These are phyloP conservation scores for Drosophila anomelani DNA, from an alignment of 2,888 invertebrate genomes.

Conservation along the genomic window DNA sequence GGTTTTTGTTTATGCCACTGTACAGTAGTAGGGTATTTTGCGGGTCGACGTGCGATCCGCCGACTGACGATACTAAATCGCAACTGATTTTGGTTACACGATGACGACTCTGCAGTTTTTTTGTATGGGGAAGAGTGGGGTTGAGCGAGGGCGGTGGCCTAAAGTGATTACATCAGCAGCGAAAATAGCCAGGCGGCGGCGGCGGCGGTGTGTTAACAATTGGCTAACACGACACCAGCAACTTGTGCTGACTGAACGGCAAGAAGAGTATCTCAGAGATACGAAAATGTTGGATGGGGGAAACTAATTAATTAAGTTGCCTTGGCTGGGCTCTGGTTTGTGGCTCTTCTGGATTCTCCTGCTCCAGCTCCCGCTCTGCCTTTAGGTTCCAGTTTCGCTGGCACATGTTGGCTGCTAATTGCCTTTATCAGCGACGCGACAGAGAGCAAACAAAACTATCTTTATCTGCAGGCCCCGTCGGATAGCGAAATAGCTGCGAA, in stretches of 20 bases:
- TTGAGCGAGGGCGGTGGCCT: neutral
- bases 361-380: neutral
- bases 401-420: conserved; percentile 73
- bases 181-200: conserved; percentile 54
- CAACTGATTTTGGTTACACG: conserved; percentile 36
- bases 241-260: conserved; percentile 34
- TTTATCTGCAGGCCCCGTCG: conserved; percentile 59
- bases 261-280: conserved; percentile 14
- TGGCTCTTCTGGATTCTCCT: neutral
- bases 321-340: conserved; percentile 1
- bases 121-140: neutral
- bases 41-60: conserved; percentile 41
- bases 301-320: conserved; percentile 67
- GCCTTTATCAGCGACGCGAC: conserved; percentile 72
- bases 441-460: conserved; percentile 76
- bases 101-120: conserved; percentile 4
- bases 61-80: conserved; percentile 40
- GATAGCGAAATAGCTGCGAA: conserved; percentile 27
- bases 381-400: conserved; percentile 36
- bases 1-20: neutral
- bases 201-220: conserved; percentile 39
- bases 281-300: conserved; percentile 1
- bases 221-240: conserved; percentile 34
- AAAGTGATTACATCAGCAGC: conserved; percentile 71
- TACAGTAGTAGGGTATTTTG: conserved; percentile 22